Evolutionary conservation across 2,113 vertebrate genomes (phyloP), one percentile per base, ranked within the genome.

Genomic region (Chionodraco myersi): DNA sequence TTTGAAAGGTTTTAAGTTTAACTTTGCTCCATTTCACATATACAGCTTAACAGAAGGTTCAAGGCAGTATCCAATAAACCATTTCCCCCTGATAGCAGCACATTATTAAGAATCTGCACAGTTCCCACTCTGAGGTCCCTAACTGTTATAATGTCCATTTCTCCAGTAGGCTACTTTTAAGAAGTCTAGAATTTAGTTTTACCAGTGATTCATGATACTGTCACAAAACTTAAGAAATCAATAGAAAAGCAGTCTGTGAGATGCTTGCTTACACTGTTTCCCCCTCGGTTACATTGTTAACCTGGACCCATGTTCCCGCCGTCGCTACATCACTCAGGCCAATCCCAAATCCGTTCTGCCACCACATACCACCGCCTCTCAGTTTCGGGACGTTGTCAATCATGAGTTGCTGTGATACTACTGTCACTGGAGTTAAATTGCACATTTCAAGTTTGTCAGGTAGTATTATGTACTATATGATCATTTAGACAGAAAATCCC

Each of bases 271-370:
- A 92, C 91, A 52, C 18, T 44, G 85, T 60, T 53, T 79, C 36
- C 11, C 2, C 18, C 45, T 82, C 68, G 0, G 88, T 91, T 56
- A 65, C 79, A 41, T 92, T 90, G 75, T 88, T 89, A 7, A 92
- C 21, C 92, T 91, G 92, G 11, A 84, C 44, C 91, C 90, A 92
- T 0, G 36, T 80, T 51, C 86, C 88, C 7, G 68, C n/a, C 2
- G 13, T 21, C 7, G 2, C 51, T 0, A 3, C 26, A 4, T 85
- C 53, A 23, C 58, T 89, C 45, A 92, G 84, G n/a, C 92, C 90
- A 0, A 93, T 89, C 92, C 92, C 92, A 60, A 52, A 88, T 26
- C 91, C 86, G 0, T 65, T 85, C 26, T 62, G 2, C 86, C 85
- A 81, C 92, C 81, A 91, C 3, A 9, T 0, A 5, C 0, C 2